These are phyloP conservation scores for Drosophila borborema DNA, from an alignment of 2,888 invertebrate genomes.

Conservation along the genomic window DNA sequence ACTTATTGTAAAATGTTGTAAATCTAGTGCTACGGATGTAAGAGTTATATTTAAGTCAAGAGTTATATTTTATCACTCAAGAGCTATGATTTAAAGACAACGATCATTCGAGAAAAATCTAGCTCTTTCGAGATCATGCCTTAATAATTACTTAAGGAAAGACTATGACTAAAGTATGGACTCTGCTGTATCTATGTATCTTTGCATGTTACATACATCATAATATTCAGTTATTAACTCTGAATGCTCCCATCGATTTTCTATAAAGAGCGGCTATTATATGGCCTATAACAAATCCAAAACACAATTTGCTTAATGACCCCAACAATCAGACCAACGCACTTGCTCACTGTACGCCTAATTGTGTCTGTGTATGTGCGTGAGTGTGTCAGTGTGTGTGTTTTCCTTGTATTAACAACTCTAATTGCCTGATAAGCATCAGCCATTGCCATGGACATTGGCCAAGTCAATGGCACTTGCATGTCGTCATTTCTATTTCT, in stretches of 20 bases:
- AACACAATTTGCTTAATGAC: constrained; percentile 65
- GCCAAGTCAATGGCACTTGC: constrained; percentile 54
- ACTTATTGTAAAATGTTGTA: too few relatives aligned
- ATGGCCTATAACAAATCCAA: constrained; percentile 31
- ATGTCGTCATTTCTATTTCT: constrained; percentile 37
- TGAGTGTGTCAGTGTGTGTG: constrained; percentile 7
- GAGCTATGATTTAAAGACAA: too few relatives aligned
- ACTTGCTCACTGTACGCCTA: constrained; percentile 8
- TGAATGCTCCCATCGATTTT: constrained; percentile 31
- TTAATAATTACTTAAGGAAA: not conserved
- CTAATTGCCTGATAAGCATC: constrained; percentile 74
- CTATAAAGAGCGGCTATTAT: constrained; percentile 16
- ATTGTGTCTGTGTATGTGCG: constrained; percentile 1
- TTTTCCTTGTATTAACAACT: constrained; percentile 48
- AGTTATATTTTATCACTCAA: too few relatives aligned
- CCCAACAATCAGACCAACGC: constrained; percentile 51
- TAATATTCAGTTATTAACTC: not conserved
- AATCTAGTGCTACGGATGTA: too few relatives aligned
- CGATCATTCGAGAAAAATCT: not conserved
- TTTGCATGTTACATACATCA: not conserved
- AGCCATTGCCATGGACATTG: constrained; percentile 47
- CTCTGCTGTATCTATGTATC: not conserved
- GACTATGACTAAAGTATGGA: not conserved
- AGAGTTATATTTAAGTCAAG: too few relatives aligned
- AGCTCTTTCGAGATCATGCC: not conserved